Evolutionary conservation across 1,140 invertebrate species (phyloP).

Genomic region (Odontomachus brunneus): DNA sequence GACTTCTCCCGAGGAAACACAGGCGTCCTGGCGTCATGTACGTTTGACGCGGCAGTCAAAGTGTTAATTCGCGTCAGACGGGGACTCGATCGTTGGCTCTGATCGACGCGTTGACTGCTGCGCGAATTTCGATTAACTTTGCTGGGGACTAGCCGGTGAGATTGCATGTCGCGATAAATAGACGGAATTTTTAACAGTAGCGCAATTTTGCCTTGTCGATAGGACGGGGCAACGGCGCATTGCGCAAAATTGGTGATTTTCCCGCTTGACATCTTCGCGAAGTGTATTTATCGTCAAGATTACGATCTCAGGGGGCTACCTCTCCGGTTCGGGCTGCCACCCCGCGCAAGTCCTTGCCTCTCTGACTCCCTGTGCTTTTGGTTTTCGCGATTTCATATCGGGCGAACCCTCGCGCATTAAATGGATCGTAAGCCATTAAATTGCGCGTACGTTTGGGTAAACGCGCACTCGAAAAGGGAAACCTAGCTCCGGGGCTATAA

Average conservation of each 20-base stretch:
- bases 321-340: constrained; percentile 24
- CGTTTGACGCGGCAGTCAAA: background rate
- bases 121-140: background rate
- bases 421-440: constrained; percentile 66
- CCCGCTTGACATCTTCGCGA: background rate
- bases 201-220: background rate
- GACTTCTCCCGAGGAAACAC: background rate
- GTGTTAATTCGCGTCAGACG: background rate
- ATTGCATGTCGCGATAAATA: background rate
- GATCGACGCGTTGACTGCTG: background rate
- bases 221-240: no score
- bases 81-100: background rate
- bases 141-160: background rate
- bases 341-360: constrained; percentile 15
- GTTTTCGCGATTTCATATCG: constrained; percentile 56
- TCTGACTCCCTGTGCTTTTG: constrained; percentile 16
- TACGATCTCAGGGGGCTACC: constrained; percentile 1
- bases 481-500: constrained; percentile 37
- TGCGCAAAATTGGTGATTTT: background rate
- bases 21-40: background rate
- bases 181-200: background rate
- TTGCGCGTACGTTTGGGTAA: constrained; percentile 43
- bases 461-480: constrained; percentile 26
- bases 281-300: constrained; percentile 24
- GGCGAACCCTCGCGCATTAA: constrained; percentile 49